Evolutionary conservation across 2,113 vertebrate genomes (phyloP), one percentile per base, ranked within the genome.

Genomic region (Brachyistius frenatus): DNA sequence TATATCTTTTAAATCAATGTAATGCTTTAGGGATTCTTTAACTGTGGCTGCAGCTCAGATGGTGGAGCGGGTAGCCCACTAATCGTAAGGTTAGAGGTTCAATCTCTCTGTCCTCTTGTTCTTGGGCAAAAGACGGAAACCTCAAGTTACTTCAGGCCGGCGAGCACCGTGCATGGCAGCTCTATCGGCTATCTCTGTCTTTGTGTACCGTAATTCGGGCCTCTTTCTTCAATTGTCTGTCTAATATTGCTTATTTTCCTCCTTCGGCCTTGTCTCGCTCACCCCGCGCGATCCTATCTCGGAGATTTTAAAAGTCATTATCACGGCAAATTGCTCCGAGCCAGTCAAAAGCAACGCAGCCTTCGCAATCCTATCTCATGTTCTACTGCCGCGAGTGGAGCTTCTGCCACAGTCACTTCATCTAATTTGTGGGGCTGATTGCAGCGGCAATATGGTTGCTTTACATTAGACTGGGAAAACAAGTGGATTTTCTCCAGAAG

Each of bases 251-350:
- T 36, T 33, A 30, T 62, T 36, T 35, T 50, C 30, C 23, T 23
- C 23, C 23, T 23, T 23, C 23, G 23, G 23, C 23, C 23, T 23
- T 23, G 2, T 37, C 37, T 37, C 37, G 23, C 32, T 60, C 13
- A 31, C n/a, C 6, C 55, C 23, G 0, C 47, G 15, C 35, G 0
- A 44, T 76, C 60, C 67, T 23, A 41, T 79, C 78, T 63, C 67
- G 14, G 32, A 66, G 41, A 60, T 35, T 64, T 31, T 53, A 35
- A 80, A 80, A 86, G 61, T 90, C 73, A 73, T 78, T 85, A 85
- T 63, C 2, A 35, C 66, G 44, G 70, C 46, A 85, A 84, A 86
- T 84, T 80, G 66, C 60, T 84, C 32, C 14, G 67, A 84, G 68
- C 66, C 64, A 9, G 41, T 79, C 65, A 37, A 31, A 31, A 13